Conservation (phyloP, 2,113 vertebrate species). For the Picathartes gymnocephalus region DNA sequence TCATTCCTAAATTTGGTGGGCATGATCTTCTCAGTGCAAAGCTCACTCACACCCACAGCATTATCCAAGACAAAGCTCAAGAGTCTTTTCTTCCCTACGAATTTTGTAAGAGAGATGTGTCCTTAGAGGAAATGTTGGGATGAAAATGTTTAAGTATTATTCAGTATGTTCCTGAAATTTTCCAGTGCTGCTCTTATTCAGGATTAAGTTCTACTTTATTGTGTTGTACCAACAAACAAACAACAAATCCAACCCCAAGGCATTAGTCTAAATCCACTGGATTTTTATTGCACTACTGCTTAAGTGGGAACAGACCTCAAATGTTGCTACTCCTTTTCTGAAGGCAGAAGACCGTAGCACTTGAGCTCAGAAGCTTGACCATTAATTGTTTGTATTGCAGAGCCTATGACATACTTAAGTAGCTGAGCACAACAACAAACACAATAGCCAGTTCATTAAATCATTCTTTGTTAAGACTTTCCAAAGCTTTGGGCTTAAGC, state of each 20-base stretch:
- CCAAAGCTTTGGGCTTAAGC: conserved; percentile 58
- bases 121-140: not conserved
- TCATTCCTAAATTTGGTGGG: not conserved
- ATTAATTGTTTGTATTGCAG: conserved; percentile 65
- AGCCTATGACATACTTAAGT: conserved; percentile 63
- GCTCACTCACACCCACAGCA: not conserved
- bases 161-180: not conserved
- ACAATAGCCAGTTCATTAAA: conserved; percentile 63
- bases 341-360: conserved; percentile 58
- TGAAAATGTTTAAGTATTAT: not conserved
- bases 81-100: not conserved
- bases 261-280: conserved; percentile 32
- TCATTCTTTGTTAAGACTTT: conserved; percentile 62
- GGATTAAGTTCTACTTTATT: conserved; percentile 39
- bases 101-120: not conserved
- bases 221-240: conserved; percentile 41
- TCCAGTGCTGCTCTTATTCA: conserved; percentile 6
- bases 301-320: conserved; percentile 57
- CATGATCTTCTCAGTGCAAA: not conserved
- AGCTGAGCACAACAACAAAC: conserved; percentile 63
- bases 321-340: conserved; percentile 48
- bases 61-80: not conserved
- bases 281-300: conserved; percentile 44
- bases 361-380: conserved; percentile 60
- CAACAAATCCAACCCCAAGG: conserved; percentile 27